phyloP scores from a whole-genome alignment of 2,113 vertebrate species.

The Cariama cristata region DNA sequence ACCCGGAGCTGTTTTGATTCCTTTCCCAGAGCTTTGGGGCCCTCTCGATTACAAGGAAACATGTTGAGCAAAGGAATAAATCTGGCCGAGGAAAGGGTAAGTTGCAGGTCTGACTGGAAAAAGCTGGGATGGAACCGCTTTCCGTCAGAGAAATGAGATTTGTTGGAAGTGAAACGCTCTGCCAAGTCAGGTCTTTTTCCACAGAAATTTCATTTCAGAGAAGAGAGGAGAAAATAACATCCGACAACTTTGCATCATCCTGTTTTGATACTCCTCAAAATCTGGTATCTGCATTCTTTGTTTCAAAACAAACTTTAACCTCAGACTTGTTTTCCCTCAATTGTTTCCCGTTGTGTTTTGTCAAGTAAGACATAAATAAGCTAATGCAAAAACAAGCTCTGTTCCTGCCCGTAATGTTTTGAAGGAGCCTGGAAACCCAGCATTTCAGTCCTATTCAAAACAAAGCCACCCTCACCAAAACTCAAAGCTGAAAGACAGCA shows the following conservation, averaged over 20 bases:
- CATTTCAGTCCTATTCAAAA: background rate
- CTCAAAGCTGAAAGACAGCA: background rate
- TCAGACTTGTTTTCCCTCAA: background rate
- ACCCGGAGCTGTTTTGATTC: conserved; percentile 31
- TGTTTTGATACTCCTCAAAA: conserved; percentile 28
- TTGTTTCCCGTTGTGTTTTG: background rate
- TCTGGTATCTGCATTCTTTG: background rate
- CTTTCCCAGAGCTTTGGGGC: conserved; percentile 31
- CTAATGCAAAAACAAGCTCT: background rate
- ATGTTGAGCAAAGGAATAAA: background rate
- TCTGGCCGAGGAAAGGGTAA: conserved; percentile 7
- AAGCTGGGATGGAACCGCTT: conserved; percentile 15
- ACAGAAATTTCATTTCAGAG: conserved; percentile 11
- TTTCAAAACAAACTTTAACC: conserved; percentile 14
- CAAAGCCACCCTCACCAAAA: background rate
- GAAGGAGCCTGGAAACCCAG: background rate
- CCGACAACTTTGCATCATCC: background rate
- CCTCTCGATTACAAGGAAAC: background rate
- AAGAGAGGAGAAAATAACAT: background rate
- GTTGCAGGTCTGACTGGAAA: background rate
- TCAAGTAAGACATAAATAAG: background rate
- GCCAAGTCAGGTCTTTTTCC: background rate
- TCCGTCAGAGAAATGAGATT: background rate
- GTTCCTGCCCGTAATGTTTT: background rate
- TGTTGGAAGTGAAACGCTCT: background rate